Evolutionary conservation across 1,140 invertebrate species (phyloP).

Genomic region (Zaprionus tsacasi): DNA sequence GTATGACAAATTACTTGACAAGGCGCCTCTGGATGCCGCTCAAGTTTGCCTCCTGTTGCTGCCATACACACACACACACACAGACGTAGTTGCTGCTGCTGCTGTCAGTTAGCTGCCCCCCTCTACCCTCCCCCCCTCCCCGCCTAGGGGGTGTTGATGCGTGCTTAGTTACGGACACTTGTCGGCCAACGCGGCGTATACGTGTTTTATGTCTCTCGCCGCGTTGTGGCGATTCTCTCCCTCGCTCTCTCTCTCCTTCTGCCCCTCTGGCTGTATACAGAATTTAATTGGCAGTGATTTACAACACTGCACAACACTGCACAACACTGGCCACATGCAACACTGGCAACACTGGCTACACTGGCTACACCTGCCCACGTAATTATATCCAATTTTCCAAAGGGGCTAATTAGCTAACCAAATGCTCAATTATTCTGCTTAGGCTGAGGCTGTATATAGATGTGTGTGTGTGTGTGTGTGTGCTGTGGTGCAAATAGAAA

Average conservation of each 20-base stretch:
- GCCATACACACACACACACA: background rate
- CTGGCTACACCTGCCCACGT: background rate
- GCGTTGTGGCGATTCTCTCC: background rate
- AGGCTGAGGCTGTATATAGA: background rate
- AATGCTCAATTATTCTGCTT: conserved; percentile 41
- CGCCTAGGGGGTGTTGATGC: conserved; percentile 27
- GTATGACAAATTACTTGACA: conserved; percentile 68
- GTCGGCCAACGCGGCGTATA: conserved; percentile 13
- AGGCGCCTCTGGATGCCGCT: conserved; percentile 50
- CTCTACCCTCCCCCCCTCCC: no score
- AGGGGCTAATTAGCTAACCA: conserved; percentile 32
- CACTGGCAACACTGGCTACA: background rate
- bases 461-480: background rate
- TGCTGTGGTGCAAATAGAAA: conserved; percentile 8
- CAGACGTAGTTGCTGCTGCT: background rate
- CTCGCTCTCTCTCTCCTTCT: background rate
- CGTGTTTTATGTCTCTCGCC: conserved; percentile 12
- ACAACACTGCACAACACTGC: background rate
- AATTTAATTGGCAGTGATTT: conserved; percentile 33
- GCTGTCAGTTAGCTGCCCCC: conserved; percentile 4
- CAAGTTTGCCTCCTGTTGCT: conserved; percentile 13
- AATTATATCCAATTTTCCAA: conserved; percentile 20
- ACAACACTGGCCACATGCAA: background rate
- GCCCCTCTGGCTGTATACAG: conserved; percentile 16
- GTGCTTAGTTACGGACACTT: conserved; percentile 53